Evolutionary conservation across 2,113 vertebrate species (phyloP), one percentile per base, ranked within the genome.

Genomic region (Pyrgilauda ruficollis): DNA sequence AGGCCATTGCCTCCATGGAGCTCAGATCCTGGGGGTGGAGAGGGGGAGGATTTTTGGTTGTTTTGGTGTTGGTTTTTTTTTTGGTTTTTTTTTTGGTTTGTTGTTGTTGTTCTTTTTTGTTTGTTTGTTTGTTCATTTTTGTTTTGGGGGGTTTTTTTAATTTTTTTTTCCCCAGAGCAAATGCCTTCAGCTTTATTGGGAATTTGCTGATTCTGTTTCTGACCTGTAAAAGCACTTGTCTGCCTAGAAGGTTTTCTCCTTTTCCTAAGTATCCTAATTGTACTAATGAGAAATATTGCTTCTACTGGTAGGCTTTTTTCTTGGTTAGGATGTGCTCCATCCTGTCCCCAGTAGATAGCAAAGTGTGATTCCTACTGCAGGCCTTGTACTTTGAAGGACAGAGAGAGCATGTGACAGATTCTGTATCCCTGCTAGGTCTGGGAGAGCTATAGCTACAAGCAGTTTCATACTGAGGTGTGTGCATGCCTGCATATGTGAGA

Each of bases 31-130:
- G 47, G 23, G 8, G 6, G 1, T 75, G 18, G 7, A 62, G 50
- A 69, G 4, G 4, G 2, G 1, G 8, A 3, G 1, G 8, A 3
- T 66, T 64, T 69, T 37, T 13, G 1, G 1, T 47, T 15, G 8
- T 56, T 56, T 56, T 56, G 31, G 26, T 13, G 6, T 1, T 18
- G 3, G 43, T n/a, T 20, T 33, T 33, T 56, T 10, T 52, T 27
- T 28, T n/a, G n/a, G 6, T 28, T 24, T 31, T 1, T 43, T 22
- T 20, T 23, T 18, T 16, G 35, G 7, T 37, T 37, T 37, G 35
- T 37, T 37, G 35, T 37, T 10, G 22, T 16, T 20, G 37, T 56
- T 56, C 20, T 8, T 11, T 3, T 39, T 37, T 47, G 47, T 47
- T 47, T 43, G 43, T 8, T 37, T 13, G 1, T 1, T 47, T 15